Conservation (phyloP, 1,140 invertebrate genomes). For the Coenobita brevimanus region DNA sequence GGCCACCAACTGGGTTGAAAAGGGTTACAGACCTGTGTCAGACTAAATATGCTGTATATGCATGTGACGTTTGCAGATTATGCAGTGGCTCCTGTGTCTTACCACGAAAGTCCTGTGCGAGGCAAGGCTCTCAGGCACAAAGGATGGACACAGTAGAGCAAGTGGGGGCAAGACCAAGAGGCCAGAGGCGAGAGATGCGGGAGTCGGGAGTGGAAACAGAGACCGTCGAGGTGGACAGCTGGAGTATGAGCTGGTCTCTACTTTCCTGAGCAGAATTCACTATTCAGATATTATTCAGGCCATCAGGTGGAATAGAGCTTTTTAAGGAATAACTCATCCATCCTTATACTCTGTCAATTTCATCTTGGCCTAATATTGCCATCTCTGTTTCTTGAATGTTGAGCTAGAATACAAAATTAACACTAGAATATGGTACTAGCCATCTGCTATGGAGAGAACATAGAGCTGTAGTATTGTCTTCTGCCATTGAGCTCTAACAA, state of each 20-base stretch:
- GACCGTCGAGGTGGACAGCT: conserved; percentile 77
- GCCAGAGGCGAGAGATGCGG: conserved; percentile 1
- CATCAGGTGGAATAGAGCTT: conserved; percentile 76
- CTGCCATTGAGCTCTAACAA: too few species aligned
- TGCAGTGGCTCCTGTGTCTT: conserved; percentile 84
- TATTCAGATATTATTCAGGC: conserved; percentile 78
- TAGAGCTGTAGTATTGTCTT: too few species aligned
- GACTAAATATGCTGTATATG: neutral
- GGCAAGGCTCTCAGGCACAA: conserved; percentile 44
- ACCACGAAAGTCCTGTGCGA: conserved; percentile 85
- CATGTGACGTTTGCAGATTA: too few species aligned
- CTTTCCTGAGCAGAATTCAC: conserved; percentile 80
- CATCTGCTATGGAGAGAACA: too few species aligned
- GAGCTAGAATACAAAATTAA: too few species aligned
- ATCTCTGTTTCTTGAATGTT: too few species aligned
- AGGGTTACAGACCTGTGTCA: too few species aligned
- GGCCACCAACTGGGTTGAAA: too few species aligned
- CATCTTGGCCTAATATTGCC: too few species aligned
- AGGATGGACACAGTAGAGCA: neutral
- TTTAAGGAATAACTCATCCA: conserved; percentile 18
- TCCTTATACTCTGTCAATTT: too few species aligned
- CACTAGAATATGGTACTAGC: too few species aligned
- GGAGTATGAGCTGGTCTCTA: conserved; percentile 84
- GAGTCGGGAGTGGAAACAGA: conserved; percentile 32
- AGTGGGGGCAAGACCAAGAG: conserved; percentile 12